Evolutionary conservation across 2,797 vertebrate genomes (phyloP).

Genomic region (Tiaroga cobitis): DNA sequence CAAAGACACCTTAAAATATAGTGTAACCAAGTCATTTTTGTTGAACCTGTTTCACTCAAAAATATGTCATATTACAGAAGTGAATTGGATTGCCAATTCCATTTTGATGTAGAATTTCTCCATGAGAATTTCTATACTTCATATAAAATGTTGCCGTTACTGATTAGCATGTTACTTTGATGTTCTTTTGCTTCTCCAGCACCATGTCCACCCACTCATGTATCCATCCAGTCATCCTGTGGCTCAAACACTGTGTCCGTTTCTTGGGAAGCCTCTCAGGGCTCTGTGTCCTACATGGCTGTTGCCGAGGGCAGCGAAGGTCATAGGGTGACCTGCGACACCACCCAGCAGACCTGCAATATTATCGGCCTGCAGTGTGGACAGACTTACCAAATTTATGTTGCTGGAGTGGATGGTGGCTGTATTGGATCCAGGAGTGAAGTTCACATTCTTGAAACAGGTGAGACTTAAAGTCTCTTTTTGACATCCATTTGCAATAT

Average conservation of each 20-base stretch:
- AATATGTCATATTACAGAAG: not conserved
- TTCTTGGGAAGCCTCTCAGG: slow-evolving; percentile 73
- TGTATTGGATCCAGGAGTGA: slow-evolving; percentile 73
- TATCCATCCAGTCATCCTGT: slow-evolving; percentile 70
- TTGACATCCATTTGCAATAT: not conserved
- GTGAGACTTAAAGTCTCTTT: slow-evolving; percentile 56
- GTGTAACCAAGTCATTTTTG: no score
- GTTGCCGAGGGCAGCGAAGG: slow-evolving; percentile 66
- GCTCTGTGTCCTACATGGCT: slow-evolving; percentile 73
- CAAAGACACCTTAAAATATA: no score
- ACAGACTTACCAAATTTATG: slow-evolving; percentile 72
- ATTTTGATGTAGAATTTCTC: not conserved
- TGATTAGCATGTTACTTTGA: not conserved
- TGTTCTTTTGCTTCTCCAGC: slow-evolving; percentile 62
- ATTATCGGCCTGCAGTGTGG: slow-evolving; percentile 74
- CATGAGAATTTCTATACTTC: not conserved
- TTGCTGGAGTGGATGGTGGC: slow-evolving; percentile 65
- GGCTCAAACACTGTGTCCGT: slow-evolving; percentile 66
- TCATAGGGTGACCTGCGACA: slow-evolving; percentile 67
- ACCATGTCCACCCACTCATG: slow-evolving; percentile 74
- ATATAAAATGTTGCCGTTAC: not conserved
- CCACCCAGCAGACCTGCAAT: slow-evolving; percentile 67
- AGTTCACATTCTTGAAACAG: slow-evolving; percentile 64
- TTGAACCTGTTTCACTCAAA: no score
- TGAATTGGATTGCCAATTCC: not conserved